These are phyloP conservation scores for Coluber constrictor DNA, from an alignment of 2,797 vertebrate genomes.

Conservation along the genomic window DNA sequence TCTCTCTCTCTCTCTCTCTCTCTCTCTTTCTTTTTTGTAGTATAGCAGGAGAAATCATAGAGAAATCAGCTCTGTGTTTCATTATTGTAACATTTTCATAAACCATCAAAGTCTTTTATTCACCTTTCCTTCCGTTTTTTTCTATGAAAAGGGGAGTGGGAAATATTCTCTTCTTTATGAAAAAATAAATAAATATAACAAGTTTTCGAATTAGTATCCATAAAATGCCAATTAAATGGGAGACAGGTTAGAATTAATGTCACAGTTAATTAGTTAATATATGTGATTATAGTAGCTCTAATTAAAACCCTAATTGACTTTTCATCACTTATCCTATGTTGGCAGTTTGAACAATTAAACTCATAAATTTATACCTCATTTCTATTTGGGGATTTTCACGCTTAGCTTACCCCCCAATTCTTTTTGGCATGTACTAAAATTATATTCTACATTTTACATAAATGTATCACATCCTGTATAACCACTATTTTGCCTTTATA, in stretches of 20 bases:
- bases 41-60: not conserved
- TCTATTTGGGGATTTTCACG: not conserved
- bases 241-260: conserved; percentile 32
- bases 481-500: not conserved
- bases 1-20: too few relatives aligned
- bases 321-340: conserved; percentile 30
- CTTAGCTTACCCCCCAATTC: not conserved
- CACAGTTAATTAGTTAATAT: conserved; percentile 27
- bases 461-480: not conserved
- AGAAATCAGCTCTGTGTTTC: not conserved
- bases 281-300: conserved; percentile 18
- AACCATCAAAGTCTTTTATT: not conserved
- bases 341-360: conserved; percentile 19
- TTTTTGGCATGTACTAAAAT: not conserved
- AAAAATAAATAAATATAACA: conserved; percentile 22
- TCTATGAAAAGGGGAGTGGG: not conserved
- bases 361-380: conserved; percentile 14
- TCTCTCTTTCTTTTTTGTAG: too few relatives aligned
- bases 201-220: conserved; percentile 21
- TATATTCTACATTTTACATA: not conserved
- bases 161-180: not conserved
- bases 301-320: conserved; percentile 34
- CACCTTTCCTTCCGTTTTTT: not conserved
- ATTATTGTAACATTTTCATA: not conserved
- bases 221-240: conserved; percentile 24